These are phyloP conservation scores for Nymphalis io DNA, from an alignment of 1,140 invertebrate genomes.

Conservation along the genomic window DNA sequence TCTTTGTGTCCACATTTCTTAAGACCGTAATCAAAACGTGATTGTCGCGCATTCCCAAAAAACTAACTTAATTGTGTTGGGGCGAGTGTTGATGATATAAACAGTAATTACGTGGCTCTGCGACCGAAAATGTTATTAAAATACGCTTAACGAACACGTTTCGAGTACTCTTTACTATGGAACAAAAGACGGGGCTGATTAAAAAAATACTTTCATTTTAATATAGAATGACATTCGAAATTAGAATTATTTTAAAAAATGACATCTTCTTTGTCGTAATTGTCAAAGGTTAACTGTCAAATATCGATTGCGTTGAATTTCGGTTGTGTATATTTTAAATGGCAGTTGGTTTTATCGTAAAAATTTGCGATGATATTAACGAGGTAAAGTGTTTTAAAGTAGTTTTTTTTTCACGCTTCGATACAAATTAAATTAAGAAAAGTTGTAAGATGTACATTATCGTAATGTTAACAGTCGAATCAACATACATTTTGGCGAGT, in stretches of 20 bases:
- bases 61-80: constrained; percentile 73
- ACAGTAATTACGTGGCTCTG: constrained; percentile 72
- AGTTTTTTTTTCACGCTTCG: constrained; percentile 7
- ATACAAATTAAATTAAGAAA: constrained; percentile 19
- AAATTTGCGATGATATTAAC: not conserved
- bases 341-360: not conserved
- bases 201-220: constrained; percentile 28
- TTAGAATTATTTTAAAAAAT: constrained; percentile 23
- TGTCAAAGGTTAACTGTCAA: not conserved
- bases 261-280: constrained; percentile 18
- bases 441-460: constrained; percentile 26
- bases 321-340: constrained; percentile 1
- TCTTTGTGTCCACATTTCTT: constrained; percentile 61
- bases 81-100: constrained; percentile 75
- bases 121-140: constrained; percentile 77
- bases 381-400: not conserved
- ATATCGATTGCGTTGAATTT: not conserved
- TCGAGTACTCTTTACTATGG: constrained; percentile 35
- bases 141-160: constrained; percentile 70
- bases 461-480: constrained; percentile 11
- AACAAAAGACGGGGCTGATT: constrained; percentile 14
- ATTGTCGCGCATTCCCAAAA: constrained; percentile 76
- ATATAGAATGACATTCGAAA: constrained; percentile 37
- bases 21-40: constrained; percentile 74
- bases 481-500: constrained; percentile 22